Conservation (phyloP, 1,140 invertebrate genomes). For the Triops longicaudatus region DNA sequence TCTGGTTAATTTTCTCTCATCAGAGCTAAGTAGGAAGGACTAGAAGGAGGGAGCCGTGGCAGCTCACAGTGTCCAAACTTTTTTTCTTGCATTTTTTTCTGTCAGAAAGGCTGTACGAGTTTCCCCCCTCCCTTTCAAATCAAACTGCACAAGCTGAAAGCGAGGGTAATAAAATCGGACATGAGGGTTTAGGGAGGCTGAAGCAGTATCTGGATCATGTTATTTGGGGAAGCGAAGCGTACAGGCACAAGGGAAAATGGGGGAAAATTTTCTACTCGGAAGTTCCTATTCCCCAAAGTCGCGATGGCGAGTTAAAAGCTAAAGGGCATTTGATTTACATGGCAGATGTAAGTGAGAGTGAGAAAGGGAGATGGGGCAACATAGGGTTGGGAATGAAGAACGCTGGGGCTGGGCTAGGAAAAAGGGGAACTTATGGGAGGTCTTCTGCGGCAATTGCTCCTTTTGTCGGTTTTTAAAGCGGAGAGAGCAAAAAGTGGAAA, state of each 20-base stretch:
- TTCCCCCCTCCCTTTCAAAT: not conserved
- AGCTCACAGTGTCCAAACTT: not conserved
- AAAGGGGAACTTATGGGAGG: slow-evolving; percentile 11
- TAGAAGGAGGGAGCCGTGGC: not conserved
- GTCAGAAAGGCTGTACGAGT: not conserved
- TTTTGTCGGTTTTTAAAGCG: not conserved
- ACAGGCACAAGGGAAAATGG: not conserved
- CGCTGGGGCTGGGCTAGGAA: too few relatives aligned
- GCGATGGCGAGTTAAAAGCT: not conserved
- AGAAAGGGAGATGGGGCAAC: not conserved
- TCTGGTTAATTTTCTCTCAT: not conserved
- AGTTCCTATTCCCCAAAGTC: not conserved
- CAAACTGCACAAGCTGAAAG: not conserved
- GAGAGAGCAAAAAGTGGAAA: too few relatives aligned
- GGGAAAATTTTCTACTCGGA: not conserved
- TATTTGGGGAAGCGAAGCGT: not conserved
- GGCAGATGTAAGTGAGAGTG: slow-evolving; percentile 2
- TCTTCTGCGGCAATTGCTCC: slow-evolving; percentile 3
- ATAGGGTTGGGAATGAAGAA: not conserved
- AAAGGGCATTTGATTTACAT: slow-evolving; percentile 12
- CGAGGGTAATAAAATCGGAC: slow-evolving; percentile 2
- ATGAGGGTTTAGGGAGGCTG: not conserved
- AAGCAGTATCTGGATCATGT: slow-evolving; percentile 3
- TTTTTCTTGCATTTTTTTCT: not conserved
- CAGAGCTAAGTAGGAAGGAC: not conserved